phyloP scores from a whole-genome alignment of 1,140 invertebrate genomes.

The Drosophila athabasca region DNA sequence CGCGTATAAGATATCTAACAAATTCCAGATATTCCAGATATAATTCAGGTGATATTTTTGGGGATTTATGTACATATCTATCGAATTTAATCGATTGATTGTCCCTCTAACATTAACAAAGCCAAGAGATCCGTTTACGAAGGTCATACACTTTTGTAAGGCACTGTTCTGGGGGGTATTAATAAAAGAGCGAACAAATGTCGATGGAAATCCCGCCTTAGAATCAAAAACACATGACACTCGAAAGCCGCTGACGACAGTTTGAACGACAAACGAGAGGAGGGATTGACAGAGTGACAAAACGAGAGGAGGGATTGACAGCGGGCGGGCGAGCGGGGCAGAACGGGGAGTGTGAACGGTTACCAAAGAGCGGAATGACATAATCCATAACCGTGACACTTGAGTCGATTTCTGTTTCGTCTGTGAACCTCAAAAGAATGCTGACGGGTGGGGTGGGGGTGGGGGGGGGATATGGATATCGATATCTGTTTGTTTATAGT shows the following conservation, averaged over 20 bases:
- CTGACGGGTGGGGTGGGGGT: background rate
- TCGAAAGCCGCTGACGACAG: slow-evolving; percentile 40
- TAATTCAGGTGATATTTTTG: slow-evolving; percentile 18
- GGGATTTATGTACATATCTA: too few relatives aligned
- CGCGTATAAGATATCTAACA: slow-evolving; percentile 21
- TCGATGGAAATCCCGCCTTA: slow-evolving; percentile 54
- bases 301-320: slow-evolving; percentile 1
- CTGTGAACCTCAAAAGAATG: slow-evolving; percentile 56
- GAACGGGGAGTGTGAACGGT: slow-evolving; percentile 4
- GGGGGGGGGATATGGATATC: too few relatives aligned
- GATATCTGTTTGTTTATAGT: too few relatives aligned
- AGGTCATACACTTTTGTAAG: slow-evolving; percentile 1
- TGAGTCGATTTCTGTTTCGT: slow-evolving; percentile 53
- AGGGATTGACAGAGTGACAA: background rate
- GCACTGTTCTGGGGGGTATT: slow-evolving; percentile 18
- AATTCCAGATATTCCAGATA: slow-evolving; percentile 29
- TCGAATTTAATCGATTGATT: too few relatives aligned
- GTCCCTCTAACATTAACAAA: too few relatives aligned
- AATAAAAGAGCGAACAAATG: too few relatives aligned
- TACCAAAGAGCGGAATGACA: slow-evolving; percentile 53
- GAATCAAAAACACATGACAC: slow-evolving; percentile 61
- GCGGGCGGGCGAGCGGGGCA: background rate
- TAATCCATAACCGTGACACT: slow-evolving; percentile 72
- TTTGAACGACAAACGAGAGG: slow-evolving; percentile 11
- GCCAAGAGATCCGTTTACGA: too few relatives aligned